phyloP scores from a whole-genome alignment of 2,113 vertebrate species.

The Cryptotis parvus region DNA sequence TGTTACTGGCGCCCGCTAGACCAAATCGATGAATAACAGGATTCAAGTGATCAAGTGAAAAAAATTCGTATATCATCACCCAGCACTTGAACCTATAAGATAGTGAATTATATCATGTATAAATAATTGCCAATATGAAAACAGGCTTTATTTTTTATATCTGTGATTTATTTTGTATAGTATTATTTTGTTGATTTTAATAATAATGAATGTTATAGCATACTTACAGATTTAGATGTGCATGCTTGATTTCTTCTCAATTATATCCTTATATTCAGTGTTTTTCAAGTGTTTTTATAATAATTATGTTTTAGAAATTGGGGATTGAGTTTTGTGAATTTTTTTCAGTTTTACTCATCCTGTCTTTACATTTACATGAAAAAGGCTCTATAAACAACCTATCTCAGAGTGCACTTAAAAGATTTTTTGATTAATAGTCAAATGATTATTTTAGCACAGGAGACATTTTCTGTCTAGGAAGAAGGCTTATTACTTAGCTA shows the following conservation, averaged over 20 bases:
- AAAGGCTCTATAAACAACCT: background rate
- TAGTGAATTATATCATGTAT: background rate
- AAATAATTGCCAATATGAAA: constrained; percentile 57
- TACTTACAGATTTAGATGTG: background rate
- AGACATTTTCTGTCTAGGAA: constrained; percentile 21
- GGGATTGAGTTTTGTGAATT: background rate
- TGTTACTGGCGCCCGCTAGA: too few relatives aligned
- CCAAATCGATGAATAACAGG: too few relatives aligned
- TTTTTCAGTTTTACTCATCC: background rate
- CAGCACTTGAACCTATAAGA: background rate
- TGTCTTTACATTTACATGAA: background rate
- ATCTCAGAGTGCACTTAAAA: background rate
- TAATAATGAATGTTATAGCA: constrained; percentile 26
- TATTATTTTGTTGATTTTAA: background rate
- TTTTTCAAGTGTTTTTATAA: background rate
- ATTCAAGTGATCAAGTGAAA: too few relatives aligned
- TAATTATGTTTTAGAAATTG: background rate
- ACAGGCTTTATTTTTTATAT: background rate
- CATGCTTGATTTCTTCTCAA: background rate
- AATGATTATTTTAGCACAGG: constrained; percentile 20
- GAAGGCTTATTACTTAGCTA: constrained; percentile 27
- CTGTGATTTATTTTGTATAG: constrained; percentile 10
- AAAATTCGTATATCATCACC: constrained; percentile 5
- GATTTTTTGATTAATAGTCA: too few relatives aligned
- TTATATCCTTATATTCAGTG: background rate